Conservation (phyloP, 2,797 vertebrate genomes). For the Scomberomorus guttatus region DNA sequence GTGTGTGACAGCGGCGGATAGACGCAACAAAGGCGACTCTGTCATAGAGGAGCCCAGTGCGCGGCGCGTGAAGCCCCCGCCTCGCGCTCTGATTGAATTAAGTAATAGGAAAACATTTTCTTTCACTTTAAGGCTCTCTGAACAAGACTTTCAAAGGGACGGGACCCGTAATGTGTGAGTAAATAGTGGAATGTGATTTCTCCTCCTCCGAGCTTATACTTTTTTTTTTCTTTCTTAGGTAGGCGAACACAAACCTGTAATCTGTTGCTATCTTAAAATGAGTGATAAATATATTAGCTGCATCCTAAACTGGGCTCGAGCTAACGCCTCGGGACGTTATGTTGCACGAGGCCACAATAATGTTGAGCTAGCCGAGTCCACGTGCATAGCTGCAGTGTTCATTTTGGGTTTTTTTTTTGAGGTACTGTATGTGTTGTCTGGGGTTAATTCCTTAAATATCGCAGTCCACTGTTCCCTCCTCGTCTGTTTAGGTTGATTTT, state of each 20-base stretch:
- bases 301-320: neutral
- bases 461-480: no score
- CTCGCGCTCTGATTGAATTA: conserved; percentile 98
- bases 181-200: conserved; percentile 66
- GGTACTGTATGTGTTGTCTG: no score
- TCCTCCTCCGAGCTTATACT: neutral
- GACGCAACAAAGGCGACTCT: conserved; percentile 99
- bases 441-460: no score
- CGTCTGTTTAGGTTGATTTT: neutral
- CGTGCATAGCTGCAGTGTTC: no score
- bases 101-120: conserved; percentile 99
- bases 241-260: neutral
- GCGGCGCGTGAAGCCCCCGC: conserved; percentile 96
- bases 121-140: conserved; percentile 97
- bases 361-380: neutral
- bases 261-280: neutral
- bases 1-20: conserved; percentile 99
- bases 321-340: neutral
- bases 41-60: conserved; percentile 97
- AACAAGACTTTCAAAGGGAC: conserved; percentile 92
- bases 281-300: neutral
- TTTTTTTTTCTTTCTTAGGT: neutral
- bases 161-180: conserved; percentile 70
- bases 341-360: neutral
- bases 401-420: no score